Evolutionary conservation across 2,888 invertebrate species (phyloP).

Genomic region (Liposcelis brunnea): DNA sequence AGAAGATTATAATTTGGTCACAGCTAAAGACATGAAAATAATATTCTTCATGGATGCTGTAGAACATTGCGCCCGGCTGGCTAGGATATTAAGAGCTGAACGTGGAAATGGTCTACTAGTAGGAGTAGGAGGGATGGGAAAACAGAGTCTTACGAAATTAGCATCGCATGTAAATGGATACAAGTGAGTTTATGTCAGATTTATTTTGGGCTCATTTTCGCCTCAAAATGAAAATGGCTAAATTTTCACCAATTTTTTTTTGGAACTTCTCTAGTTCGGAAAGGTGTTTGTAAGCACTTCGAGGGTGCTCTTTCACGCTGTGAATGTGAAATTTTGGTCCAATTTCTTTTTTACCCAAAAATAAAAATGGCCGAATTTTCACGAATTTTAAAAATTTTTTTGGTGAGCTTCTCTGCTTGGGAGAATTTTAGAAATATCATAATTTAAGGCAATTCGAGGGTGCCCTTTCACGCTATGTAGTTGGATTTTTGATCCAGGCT

Average conservation of each 20-base stretch:
- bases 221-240: slow-evolving; percentile 2
- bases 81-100: slow-evolving; percentile 67
- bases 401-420: too few species aligned
- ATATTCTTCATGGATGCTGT: slow-evolving; percentile 80
- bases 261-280: background rate
- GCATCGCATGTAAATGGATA: slow-evolving; percentile 74
- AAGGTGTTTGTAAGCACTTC: background rate
- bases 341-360: too few species aligned
- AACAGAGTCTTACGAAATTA: slow-evolving; percentile 70
- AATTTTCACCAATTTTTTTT: background rate
- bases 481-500: too few species aligned
- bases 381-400: too few species aligned
- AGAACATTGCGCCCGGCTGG: slow-evolving; percentile 72
- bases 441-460: too few species aligned
- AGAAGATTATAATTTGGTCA: slow-evolving; percentile 63
- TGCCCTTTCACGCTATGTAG: too few species aligned
- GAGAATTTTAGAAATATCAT: too few species aligned
- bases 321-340: too few species aligned
- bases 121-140: slow-evolving; percentile 79
- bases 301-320: too few species aligned
- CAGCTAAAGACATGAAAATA: slow-evolving; percentile 62
- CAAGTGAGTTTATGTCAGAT: slow-evolving; percentile 31
- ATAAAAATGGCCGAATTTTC: too few species aligned
- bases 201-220: background rate
- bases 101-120: slow-evolving; percentile 78